Conservation (phyloP, 2,113 vertebrate genomes). For the Rallus limicola region DNA sequence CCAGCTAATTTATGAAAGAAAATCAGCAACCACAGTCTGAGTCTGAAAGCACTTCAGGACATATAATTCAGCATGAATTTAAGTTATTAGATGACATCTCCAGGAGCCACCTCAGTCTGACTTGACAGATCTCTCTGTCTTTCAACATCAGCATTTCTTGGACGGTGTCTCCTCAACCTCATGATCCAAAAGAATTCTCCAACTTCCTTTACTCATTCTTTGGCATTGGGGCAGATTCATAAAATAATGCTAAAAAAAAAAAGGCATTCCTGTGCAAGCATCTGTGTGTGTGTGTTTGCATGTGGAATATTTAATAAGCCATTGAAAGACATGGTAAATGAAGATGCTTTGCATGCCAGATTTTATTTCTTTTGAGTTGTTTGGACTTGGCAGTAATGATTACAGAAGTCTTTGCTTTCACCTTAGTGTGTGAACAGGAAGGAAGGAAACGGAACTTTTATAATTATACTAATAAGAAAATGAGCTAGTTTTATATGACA, state of each 20-base stretch:
- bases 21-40: not conserved
- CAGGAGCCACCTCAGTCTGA: not conserved
- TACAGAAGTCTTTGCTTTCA: not conserved
- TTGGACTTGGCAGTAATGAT: not conserved
- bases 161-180: not conserved
- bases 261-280: not conserved
- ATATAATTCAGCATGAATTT: not conserved
- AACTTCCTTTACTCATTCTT: not conserved
- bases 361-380: not conserved
- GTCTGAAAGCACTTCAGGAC: not conserved
- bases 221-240: not conserved
- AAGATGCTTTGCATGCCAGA: not conserved
- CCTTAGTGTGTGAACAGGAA: not conserved
- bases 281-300: not conserved
- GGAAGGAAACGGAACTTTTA: not conserved
- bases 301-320: not conserved
- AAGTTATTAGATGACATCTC: not conserved
- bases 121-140: not conserved
- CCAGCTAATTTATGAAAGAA: not conserved
- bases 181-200: constrained; percentile 1
- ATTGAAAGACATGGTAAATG: not conserved
- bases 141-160: not conserved
- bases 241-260: not conserved
- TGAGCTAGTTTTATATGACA: not conserved
- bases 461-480: constrained; percentile 26